Conservation (phyloP, 2,113 vertebrate genomes). For the Pimephales promelas region DNA sequence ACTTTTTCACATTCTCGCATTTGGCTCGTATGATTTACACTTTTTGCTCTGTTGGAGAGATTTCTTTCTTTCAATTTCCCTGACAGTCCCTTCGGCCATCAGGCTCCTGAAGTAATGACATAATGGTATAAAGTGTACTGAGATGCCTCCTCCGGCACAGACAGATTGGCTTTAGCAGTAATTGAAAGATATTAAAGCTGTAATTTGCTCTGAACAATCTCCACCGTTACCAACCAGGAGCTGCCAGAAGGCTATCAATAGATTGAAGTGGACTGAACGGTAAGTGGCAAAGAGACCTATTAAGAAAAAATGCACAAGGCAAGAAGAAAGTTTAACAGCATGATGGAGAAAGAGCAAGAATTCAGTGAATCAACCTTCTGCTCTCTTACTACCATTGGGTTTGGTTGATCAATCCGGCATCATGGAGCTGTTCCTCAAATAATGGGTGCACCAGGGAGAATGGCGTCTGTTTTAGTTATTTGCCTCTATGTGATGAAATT, state of each 20-base stretch:
- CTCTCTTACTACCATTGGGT: neutral
- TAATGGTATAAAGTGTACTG: conserved; percentile 55
- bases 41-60: neutral
- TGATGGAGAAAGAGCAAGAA: neutral
- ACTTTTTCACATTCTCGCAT: neutral
- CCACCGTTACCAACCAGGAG: conserved; percentile 44
- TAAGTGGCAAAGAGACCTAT: conserved; percentile 34
- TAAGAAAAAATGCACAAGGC: conserved; percentile 17
- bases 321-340: conserved; percentile 29
- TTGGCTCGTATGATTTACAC: neutral
- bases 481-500: conserved; percentile 48
- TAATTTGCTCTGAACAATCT: conserved; percentile 71
- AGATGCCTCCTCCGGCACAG: conserved; percentile 48
- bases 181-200: conserved; percentile 66
- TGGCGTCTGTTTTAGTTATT: conserved; percentile 44
- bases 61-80: conserved; percentile 63
- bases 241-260: conserved; percentile 56
- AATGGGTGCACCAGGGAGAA: neutral
- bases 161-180: conserved; percentile 51
- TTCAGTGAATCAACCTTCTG: neutral
- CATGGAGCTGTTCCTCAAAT: neutral
- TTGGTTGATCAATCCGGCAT: conserved; percentile 1
- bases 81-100: conserved; percentile 65
- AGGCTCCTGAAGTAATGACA: conserved; percentile 61
- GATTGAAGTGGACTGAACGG: conserved; percentile 19